Percentiles rank a stretch among this genome's conserved stretches.
Conservation (phyloP, 2,113 vertebrate genomes). For the Gambusia affinis region DNA sequence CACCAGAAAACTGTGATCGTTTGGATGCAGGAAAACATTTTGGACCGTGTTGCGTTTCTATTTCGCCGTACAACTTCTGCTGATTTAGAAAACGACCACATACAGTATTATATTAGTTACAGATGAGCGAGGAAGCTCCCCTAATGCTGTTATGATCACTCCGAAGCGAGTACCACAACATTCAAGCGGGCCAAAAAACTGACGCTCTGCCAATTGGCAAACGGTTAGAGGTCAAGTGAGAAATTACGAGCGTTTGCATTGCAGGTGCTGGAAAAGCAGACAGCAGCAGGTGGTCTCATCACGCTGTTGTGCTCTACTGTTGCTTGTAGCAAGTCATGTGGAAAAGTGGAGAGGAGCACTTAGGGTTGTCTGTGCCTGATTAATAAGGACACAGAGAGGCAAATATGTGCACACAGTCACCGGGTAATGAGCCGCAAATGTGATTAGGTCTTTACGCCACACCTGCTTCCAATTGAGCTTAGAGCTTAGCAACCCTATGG, state of each 20-base stretch:
- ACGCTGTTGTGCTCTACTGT: conserved; percentile 73
- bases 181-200: conserved; percentile 27
- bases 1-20: no score
- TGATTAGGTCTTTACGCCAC: conserved; percentile 80
- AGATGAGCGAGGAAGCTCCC: not conserved
- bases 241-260: conserved; percentile 58
- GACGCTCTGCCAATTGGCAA: conserved; percentile 50
- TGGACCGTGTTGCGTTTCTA: not conserved
- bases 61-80: not conserved
- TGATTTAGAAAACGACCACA: not conserved
- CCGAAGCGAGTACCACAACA: conserved; percentile 2
- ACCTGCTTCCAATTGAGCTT: conserved; percentile 79
- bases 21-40: not conserved
- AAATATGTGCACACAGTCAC: conserved; percentile 79
- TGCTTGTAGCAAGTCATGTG: conserved; percentile 79
- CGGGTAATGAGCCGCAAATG: conserved; percentile 80
- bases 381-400: conserved; percentile 80
- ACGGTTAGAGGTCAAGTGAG: conserved; percentile 72
- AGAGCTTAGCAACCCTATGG: conserved; percentile 62
- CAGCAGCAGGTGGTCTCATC: conserved; percentile 77
- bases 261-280: conserved; percentile 64
- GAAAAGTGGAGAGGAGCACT: conserved; percentile 80
- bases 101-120: not conserved
- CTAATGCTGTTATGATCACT: conserved; percentile 16
- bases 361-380: conserved; percentile 78